Conservation (phyloP, 2,888 invertebrate species). For the Tetranychus truncatus region DNA sequence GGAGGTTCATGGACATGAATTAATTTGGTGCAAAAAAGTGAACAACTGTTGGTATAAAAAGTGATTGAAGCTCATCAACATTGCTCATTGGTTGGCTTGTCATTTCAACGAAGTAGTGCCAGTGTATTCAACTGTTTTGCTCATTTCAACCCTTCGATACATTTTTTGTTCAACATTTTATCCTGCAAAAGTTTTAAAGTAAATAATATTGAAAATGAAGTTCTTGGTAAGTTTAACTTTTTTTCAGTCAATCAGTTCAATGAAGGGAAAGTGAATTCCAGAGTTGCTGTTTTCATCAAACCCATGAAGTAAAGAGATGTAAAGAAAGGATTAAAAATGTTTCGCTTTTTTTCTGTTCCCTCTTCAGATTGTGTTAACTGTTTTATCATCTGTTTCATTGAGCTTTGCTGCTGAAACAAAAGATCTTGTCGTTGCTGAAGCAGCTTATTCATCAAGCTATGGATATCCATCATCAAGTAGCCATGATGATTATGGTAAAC, state of each 20-base stretch:
- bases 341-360: neutral
- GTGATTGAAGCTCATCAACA: neutral
- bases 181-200: neutral
- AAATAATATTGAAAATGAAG: neutral
- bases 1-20: neutral
- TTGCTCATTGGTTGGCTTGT: neutral
- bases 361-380: slow-evolving; percentile 1
- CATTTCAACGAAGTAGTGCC: neutral
- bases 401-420: neutral
- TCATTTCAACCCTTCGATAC: neutral
- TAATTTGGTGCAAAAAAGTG: neutral
- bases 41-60: neutral
- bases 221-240: neutral
- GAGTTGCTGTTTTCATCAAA: too few species aligned
- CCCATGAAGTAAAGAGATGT: too few species aligned
- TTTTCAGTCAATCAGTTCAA: neutral
- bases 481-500: slow-evolving; percentile 5
- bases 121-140: neutral
- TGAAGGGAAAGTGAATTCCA: neutral
- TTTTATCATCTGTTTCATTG: neutral
- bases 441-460: slow-evolving; percentile 5
- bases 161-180: neutral
- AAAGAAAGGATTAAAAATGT: neutral
- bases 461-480: slow-evolving; percentile 2
- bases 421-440: neutral